Base-by-base conservation (phyloP, 2,888 invertebrate genomes). In the Stenodera caucasica region DNA sequence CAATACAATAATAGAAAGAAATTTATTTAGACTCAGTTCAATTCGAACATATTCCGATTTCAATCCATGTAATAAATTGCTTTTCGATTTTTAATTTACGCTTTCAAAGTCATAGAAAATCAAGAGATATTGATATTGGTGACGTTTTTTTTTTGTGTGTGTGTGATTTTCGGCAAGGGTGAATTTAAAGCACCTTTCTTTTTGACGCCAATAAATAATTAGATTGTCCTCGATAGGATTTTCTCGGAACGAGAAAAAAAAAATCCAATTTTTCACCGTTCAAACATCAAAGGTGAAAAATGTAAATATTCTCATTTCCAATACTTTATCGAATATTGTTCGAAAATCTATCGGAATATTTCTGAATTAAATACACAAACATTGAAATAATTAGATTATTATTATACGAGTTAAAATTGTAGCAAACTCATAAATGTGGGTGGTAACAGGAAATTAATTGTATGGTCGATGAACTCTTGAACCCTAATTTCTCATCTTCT, bases 401-500 rank as follows among this genome's bases (percentile, higher is more conserved):
- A 26, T 26, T 4, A 26, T 26, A 26, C 2, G 2, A 4, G 26
- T 26, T 4, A 26, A 26, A 5, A 26, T 26, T 18, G 11, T 18
- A 9, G 6, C 15, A 37, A 15, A 2, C 8, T 37, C 15, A 37
- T 37, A 11, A 40, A 8, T 40, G 45, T 45, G 12, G 45, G 45
- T 45, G 45, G 45, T 21, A 45, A 45, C 45, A 9, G 45, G 23
- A 40, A 40, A 18, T 40, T 40, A 18, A 33, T n/a, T n/a, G n/a
- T 18, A 21, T 45, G 45, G 45, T 45, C 45, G 45, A 45, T 23
- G 45, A 45, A 45, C 45, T 45, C 23, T 23, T 4, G 11, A 12
- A 35, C 35, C 2, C 2, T 35, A 5, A 12, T 15, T 8, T 37
- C 15, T 15, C 14, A 4, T n/a, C 3, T 26, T 26, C 26, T 26